Evolutionary conservation across 2,888 invertebrate genomes (phyloP), one percentile per base, ranked within the genome.

Genomic region (Hecatera dysodea): DNA sequence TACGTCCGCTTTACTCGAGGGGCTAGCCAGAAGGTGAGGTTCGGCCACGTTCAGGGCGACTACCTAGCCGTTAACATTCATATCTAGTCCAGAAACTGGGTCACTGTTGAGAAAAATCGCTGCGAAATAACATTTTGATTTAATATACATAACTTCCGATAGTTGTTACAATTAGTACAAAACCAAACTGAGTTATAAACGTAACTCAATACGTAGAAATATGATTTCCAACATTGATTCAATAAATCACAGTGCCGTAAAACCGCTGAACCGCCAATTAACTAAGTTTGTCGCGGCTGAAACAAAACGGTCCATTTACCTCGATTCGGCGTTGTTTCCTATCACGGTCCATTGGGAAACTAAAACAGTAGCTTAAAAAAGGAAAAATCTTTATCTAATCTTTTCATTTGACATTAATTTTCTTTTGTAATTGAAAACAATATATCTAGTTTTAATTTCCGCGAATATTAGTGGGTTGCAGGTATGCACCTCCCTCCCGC

Each of bases 401-500:
- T 78, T 80, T 80, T 72, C 56, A 67, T 72, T 67, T 78, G 50
- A 53, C 69, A 17, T 78, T 75, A 70, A 72, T 78, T 78, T 81
- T 71, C 75, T 60, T n/a, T n/a, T n/a, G n/a, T n/a, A n/a, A n/a
- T n/a, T n/a, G n/a, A n/a, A n/a, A n/a, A n/a, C n/a, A n/a, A n/a
- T n/a, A n/a, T n/a, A n/a, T n/a, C n/a, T n/a, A n/a, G n/a, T n/a
- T n/a, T n/a, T n/a, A n/a, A n/a, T n/a, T n/a, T n/a, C n/a, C n/a
- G n/a, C n/a, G n/a, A n/a, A n/a, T n/a, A n/a, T n/a, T n/a, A n/a
- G n/a, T n/a, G n/a, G n/a, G n/a, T n/a, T n/a, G n/a, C n/a, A n/a
- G n/a, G n/a, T n/a, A n/a, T n/a, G n/a, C n/a, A n/a, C n/a, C n/a
- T n/a, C n/a, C n/a, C n/a, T n/a, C n/a, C n/a, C n/a, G n/a, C n/a